Conservation (phyloP, 64 coral and sea anemone species). For the Pachyseris speciosa region DNA sequence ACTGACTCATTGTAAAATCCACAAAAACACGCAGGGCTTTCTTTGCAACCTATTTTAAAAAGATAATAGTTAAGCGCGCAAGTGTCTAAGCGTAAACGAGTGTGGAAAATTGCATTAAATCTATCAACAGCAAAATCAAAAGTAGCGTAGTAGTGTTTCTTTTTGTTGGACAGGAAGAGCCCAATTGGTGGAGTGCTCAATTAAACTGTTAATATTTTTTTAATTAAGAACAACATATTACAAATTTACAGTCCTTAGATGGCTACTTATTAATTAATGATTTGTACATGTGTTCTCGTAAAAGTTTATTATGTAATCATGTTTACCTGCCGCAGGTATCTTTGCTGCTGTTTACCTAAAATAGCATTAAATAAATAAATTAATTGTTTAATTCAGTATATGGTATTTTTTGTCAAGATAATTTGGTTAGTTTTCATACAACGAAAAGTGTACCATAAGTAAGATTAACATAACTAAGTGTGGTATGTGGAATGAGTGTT, state of each 20-base stretch:
- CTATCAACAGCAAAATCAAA: too few relatives aligned
- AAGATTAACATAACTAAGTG: background rate
- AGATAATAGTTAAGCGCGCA: too few relatives aligned
- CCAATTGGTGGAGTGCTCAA: slow-evolving; percentile 3
- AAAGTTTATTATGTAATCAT: background rate
- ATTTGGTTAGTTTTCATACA: background rate
- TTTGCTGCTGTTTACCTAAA: slow-evolving; percentile 1
- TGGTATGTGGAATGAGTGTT: background rate
- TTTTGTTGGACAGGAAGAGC: too few relatives aligned
- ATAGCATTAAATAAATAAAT: too few relatives aligned
- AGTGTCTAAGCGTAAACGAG: too few relatives aligned
- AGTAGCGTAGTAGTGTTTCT: too few relatives aligned
- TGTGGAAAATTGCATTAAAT: too few relatives aligned
- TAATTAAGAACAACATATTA: background rate
- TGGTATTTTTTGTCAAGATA: background rate
- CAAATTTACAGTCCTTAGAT: background rate
- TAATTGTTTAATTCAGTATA: background rate
- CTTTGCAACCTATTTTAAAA: too few relatives aligned
- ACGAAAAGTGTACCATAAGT: background rate
- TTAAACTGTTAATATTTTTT: background rate
- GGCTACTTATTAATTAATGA: background rate
- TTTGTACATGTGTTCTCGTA: background rate
- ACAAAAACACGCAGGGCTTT: too few relatives aligned
- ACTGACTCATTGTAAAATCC: too few relatives aligned
- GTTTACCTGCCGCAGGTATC: background rate